These are phyloP conservation scores for Drosophila longiperda DNA, from an alignment of 2,888 invertebrate species.

Conservation along the genomic window DNA sequence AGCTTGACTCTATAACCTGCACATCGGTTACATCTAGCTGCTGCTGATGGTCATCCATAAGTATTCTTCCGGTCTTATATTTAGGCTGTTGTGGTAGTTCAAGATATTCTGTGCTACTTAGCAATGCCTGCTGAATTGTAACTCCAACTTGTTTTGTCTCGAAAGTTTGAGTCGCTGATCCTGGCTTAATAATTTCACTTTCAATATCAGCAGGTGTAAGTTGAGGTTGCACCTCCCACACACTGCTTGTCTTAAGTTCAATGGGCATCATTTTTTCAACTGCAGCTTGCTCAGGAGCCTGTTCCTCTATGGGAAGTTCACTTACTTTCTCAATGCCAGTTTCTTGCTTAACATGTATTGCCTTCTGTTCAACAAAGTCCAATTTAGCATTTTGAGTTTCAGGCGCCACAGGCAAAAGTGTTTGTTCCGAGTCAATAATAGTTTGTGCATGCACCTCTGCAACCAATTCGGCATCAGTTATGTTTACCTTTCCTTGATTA, in stretches of 20 bases:
- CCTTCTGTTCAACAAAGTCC: constrained; percentile 85
- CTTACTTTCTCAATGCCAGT: constrained; percentile 89
- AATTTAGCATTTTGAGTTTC: constrained; percentile 46
- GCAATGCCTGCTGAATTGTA: constrained; percentile 51
- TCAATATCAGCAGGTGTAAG: constrained; percentile 83
- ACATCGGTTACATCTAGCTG: constrained; percentile 74
- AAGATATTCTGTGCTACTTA: constrained; percentile 63
- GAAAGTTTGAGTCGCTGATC: constrained; percentile 83
- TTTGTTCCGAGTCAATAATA: constrained; percentile 88
- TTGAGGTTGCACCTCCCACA: constrained; percentile 85
- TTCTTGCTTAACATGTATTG: constrained; percentile 88
- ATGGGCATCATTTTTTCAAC: constrained; percentile 76
- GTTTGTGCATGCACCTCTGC: constrained; percentile 87
- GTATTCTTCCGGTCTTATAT: constrained; percentile 24
- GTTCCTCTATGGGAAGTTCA: constrained; percentile 83
- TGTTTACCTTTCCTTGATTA: constrained; percentile 86
- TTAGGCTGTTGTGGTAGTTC: constrained; percentile 42
- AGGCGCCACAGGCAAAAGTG: constrained; percentile 35
- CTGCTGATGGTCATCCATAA: constrained; percentile 45
- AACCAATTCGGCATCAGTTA: constrained; percentile 86
- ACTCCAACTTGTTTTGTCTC: constrained; percentile 81
- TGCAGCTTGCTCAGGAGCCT: constrained; percentile 76
- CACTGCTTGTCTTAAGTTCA: constrained; percentile 84
- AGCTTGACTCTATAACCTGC: constrained; percentile 60
- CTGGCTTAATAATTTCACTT: constrained; percentile 51